Base-by-base conservation (phyloP, 2,888 invertebrate genomes). In the Tiliacea aurago region DNA sequence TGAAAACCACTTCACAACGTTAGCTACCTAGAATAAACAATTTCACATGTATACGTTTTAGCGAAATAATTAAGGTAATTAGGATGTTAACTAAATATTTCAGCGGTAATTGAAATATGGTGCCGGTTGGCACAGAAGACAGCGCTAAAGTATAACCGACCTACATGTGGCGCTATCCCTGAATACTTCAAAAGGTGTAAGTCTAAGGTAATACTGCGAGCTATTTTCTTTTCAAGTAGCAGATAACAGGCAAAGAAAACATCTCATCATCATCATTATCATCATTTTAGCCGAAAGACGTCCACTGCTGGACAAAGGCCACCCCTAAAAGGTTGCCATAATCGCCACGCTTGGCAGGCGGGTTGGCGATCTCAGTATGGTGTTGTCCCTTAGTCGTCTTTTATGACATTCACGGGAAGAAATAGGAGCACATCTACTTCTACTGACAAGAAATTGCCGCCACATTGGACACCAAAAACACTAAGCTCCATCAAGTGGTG, bases 81-180 rank as follows among this genome's bases (percentile, higher is more conserved):
- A 85, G 66, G 73, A 79, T 72, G 76, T 80, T 80, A 76, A 63
- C 62, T 84, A 78, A 76, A 84, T 85, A 86, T 84, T 87, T 83
- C 70, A 81, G 74, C 62, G 74, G 72, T 80, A 81, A 83, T 70
- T 83, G 72, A 85, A 83, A 76, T 76, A 79, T 80, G 80, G 78
- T 78, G 83, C 83, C 81, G 84, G 84, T 79, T 85, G 64, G 76
- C 69, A 68, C 66, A 72, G 69, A 83, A 84, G 87, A 87, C 88
- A 86, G 84, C 80, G 69, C 80, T 86, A 83, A 89, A 86, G 84
- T 88, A 89, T 87, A 78, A 83, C 76, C 81, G 81, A 71, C 86
- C 90, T 83, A 85, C 84, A 89, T 89, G 76, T 78, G 77, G 72
- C 64, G 65, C 84, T 78, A 87, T 89, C 89, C 84, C 75, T 79